Percentiles rank a stretch among this genome's conserved stretches.
phyloP scores from a whole-genome alignment of 2,113 vertebrate species.

The Xiphophorus couchianus region DNA sequence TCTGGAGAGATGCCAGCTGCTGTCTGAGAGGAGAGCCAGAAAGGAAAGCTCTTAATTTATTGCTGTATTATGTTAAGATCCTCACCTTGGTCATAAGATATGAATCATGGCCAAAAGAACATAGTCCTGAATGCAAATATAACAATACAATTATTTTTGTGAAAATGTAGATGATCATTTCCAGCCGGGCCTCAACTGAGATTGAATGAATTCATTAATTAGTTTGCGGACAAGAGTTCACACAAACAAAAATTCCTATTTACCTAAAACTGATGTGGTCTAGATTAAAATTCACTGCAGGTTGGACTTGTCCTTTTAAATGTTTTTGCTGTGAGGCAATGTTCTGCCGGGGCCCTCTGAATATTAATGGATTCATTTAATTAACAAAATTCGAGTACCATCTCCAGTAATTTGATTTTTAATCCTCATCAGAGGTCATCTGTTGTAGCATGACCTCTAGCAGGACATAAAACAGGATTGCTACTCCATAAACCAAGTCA shows the following conservation, averaged over 20 bases:
- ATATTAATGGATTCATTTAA: background rate
- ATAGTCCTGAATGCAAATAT: too few species aligned
- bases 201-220: too few species aligned
- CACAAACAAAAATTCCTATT: background rate
- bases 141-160: too few species aligned
- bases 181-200: too few species aligned
- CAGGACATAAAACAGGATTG: background rate
- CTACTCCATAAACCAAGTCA: background rate
- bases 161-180: too few species aligned
- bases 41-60: too few species aligned
- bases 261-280: background rate
- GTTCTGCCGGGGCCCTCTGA: background rate
- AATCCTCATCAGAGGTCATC: background rate
- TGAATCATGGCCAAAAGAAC: too few species aligned
- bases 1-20: too few species aligned
- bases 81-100: too few species aligned
- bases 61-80: too few species aligned
- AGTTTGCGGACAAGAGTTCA: too few species aligned
- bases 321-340: background rate
- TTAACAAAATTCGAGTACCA: background rate
- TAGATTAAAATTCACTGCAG: background rate
- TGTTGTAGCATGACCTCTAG: background rate
- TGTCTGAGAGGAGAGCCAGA: too few species aligned
- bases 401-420: background rate
- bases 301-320: slow-evolving; percentile 1